Evolutionary conservation across 2,113 vertebrate genomes (phyloP), one percentile per base, ranked within the genome.

Genomic region (Onychostoma macrolepis): DNA sequence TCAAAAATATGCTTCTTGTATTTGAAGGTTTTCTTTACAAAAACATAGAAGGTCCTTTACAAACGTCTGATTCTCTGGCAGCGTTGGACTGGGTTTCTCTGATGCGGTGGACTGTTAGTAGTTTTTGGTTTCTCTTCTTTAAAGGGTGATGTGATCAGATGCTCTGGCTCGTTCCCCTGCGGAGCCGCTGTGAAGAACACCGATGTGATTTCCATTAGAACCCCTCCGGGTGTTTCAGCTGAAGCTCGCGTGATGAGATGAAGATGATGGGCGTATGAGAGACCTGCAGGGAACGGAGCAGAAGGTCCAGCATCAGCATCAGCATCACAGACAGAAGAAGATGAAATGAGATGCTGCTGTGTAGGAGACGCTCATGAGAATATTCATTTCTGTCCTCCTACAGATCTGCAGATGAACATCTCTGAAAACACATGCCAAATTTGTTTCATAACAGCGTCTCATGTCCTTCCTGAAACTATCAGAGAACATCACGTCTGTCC

Each of bases 1-100:
- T 95, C 91, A 96, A 96, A 96, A 95, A 96, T 95, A 96, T 93
- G 89, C 88, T 94, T 86, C 93, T 84, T 91, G 92, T 92, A 92
- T 91, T 92, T 92, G 90, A 94, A 95, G 93, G n/a, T 94, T 71
- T 90, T 95, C 91, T 93, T 90, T 95, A 95, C 90, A 94, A 95
- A 95, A 94, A 93, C 88, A 93, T 93, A 94, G 90, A 94, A 89
- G 90, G 92, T 91, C 50, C 92, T 89, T 90, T 89, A 89, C 88
- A 85, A 88, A 92, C 89, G 86, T 89, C 50, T 90, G 91, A 83
- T 10, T 80, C 24, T 53, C 4, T 26, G 56, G 41, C 80, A 81
- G 80, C 36, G 80, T 2, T 28, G 8, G 1, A 48, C 61, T 26
- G 77, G 10, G 10, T 4, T 8, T 36, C 33, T 63, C 9, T 4